phyloP scores from a whole-genome alignment of 2,113 vertebrate genomes.

The Empidonax alnorum region DNA sequence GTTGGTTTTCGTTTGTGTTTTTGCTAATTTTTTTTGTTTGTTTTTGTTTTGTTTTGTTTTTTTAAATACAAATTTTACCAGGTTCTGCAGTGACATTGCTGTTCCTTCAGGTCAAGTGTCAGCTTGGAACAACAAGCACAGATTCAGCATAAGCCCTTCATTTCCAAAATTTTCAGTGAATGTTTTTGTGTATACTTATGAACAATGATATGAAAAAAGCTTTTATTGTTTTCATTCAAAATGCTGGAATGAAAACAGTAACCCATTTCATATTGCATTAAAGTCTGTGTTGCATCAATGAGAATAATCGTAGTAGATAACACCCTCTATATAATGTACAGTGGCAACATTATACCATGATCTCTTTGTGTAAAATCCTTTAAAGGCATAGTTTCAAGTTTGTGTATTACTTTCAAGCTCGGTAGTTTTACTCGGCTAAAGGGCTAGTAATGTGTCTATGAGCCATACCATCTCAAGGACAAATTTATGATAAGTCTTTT shows the following conservation, averaged over 20 bases:
- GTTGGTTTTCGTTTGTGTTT: too few species aligned
- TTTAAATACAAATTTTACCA: background rate
- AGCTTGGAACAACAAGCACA: background rate
- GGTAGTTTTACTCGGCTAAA: background rate
- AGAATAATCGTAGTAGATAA: background rate
- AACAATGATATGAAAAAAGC: background rate
- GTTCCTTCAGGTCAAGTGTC: background rate
- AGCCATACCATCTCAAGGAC: background rate
- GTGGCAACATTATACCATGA: background rate
- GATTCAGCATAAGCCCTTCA: background rate
- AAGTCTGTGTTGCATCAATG: background rate
- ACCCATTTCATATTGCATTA: background rate
- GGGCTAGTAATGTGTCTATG: background rate
- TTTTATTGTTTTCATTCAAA: background rate
- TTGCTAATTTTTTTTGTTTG: too few species aligned
- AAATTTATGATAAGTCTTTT: background rate
- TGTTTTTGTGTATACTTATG: background rate
- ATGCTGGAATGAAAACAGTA: background rate
- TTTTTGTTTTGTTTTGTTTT: background rate
- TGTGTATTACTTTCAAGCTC: background rate
- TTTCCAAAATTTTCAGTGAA: background rate
- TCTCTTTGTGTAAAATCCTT: background rate
- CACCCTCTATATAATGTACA: accelerated
- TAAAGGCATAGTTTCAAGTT: background rate
- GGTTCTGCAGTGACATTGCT: background rate